Evolutionary conservation across 2,113 vertebrate species (phyloP).

Genomic region (Paradoxurus hermaphroditus): DNA sequence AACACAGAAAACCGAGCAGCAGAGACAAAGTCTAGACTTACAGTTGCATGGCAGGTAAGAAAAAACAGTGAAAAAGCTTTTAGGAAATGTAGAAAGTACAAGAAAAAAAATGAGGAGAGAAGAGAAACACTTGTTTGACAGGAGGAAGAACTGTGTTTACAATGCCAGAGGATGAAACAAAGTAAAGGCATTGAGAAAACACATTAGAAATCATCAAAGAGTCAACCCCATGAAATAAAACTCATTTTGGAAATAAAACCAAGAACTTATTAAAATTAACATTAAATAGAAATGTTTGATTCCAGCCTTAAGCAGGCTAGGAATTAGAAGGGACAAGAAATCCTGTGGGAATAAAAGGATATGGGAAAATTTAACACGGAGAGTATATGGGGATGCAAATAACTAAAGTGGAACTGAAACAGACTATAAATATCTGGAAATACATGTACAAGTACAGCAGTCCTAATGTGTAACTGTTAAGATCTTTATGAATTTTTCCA

Average conservation of each 20-base stretch:
- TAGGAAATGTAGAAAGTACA: neutral
- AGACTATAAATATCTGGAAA: neutral
- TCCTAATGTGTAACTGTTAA: neutral
- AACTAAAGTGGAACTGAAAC: neutral
- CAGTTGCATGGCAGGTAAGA: neutral
- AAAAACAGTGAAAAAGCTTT: neutral
- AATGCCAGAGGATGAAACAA: neutral
- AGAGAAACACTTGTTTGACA: neutral
- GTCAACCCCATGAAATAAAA: neutral
- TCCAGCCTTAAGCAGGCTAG: neutral
- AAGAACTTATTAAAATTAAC: neutral
- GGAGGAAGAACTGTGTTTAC: neutral
- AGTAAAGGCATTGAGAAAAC: neutral
- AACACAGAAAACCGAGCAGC: neutral
- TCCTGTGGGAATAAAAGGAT: too few species aligned
- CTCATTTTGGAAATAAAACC: neutral
- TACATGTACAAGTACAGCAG: neutral
- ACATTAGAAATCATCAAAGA: neutral
- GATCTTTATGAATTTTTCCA: neutral
- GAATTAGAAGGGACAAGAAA: neutral
- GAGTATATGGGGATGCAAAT: neutral
- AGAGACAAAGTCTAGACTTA: neutral
- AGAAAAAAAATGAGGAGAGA: neutral
- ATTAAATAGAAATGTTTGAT: neutral
- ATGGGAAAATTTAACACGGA: neutral